These are phyloP conservation scores for Tenodera sinensis DNA, from an alignment of 2,888 invertebrate genomes.

Conservation along the genomic window DNA sequence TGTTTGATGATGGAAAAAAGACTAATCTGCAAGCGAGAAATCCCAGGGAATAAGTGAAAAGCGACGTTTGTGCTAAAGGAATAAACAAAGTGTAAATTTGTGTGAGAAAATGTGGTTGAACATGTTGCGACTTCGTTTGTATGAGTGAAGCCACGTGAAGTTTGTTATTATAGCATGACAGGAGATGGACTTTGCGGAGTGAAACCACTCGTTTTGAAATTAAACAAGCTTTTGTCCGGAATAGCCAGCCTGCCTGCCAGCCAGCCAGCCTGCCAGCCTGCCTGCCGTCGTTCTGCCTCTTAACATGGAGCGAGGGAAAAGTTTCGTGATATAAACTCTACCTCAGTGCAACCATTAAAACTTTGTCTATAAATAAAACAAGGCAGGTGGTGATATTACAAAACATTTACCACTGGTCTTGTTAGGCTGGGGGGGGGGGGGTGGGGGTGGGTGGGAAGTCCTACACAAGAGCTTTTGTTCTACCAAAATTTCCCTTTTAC, in stretches of 20 bases:
- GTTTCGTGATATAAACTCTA: not conserved
- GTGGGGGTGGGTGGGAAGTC: not conserved
- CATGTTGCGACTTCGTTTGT: not conserved
- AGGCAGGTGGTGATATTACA: not conserved
- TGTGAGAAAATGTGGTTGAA: not conserved
- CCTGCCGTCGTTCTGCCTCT: not conserved
- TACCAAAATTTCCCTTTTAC: not conserved
- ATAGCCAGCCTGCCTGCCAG: no score
- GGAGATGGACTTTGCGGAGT: not conserved
- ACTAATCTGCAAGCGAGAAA: no score
- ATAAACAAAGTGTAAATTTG: not conserved
- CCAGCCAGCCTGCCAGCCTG: no score
- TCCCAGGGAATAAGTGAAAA: no score
- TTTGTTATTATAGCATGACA: not conserved
- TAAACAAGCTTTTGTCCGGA: not conserved
- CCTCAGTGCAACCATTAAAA: not conserved
- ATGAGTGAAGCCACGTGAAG: not conserved
- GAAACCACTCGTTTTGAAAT: not conserved
- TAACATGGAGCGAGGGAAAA: not conserved
- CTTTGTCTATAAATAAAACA: not conserved
- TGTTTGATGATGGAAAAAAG: no score
- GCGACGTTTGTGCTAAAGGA: no score
- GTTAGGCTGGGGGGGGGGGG: no score
- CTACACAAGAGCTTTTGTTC: not conserved
- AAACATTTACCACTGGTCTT: not conserved